Base-by-base conservation (phyloP, 2,797 vertebrate genomes). In the Premnoplex brunnescens region DNA sequence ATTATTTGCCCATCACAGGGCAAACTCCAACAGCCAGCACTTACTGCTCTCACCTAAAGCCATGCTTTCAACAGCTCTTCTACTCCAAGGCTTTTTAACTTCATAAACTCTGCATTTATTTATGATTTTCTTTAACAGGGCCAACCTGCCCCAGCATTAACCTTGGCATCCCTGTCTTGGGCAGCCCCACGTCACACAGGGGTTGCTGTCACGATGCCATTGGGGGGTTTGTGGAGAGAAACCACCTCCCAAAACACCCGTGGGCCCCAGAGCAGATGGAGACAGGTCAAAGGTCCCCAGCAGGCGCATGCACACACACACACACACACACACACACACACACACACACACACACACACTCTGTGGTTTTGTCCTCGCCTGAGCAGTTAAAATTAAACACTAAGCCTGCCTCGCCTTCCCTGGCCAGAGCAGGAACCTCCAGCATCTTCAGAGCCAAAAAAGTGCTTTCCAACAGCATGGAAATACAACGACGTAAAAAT, bases 201-300 rank as follows among this genome's bases (percentile, higher is more conserved):
- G 36, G 36, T 21, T 48, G 66, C 37, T 52, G 80, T 59, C 84
- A 81, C 22, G 4, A 12, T 56, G 77, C 49, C 39, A 32, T 63
- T 32, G 34, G 60, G 58, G 52, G 21, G 59, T 5, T 62, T 9
- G 2, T 39, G 91, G n/a, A 55, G 48, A 82, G 85, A 93, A 59
- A 24, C 46, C 78, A 74, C 91, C 84, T 82, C 87, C 63, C 14
- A 3, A 94, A 85, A 82, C 7, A 2, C 63, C 6, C 10, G 32
- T 0, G 24, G 91, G 92, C 95, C 91, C 84, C 91, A 36, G 84
- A 91, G 78, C 96, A 94, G 96, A 96, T 91, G 96, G 95, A 69
- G 89, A 49, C 1, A 4, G 93, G 91, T 93, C 95, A 93, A 77
- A 94, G 94, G 95, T 93, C 89, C 94, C 78, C 89, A 85, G 91